Evolutionary conservation across 1,140 invertebrate genomes (phyloP).

Genomic region (Capitella teleta): DNA sequence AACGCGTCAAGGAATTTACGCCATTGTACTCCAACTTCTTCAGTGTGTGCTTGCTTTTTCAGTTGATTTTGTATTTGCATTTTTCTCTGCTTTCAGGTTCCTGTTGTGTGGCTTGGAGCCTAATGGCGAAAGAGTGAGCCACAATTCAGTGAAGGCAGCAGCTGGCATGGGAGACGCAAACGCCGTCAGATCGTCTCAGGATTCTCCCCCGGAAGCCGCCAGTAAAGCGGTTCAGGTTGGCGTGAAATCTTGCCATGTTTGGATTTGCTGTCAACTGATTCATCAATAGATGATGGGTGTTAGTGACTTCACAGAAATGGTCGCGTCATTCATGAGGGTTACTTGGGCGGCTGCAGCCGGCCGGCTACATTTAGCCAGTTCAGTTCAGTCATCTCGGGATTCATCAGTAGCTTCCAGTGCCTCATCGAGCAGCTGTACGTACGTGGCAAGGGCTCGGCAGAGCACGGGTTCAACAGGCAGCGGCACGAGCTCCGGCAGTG

Average conservation of each 20-base stretch:
- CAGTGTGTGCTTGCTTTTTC: slow-evolving; percentile 21
- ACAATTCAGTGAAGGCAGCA: neutral
- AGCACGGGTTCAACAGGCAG: slow-evolving; percentile 26
- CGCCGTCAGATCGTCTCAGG: slow-evolving; percentile 6
- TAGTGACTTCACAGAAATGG: slow-evolving; percentile 41
- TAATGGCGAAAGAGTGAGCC: slow-evolving; percentile 4
- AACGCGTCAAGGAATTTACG: slow-evolving; percentile 45
- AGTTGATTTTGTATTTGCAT: neutral
- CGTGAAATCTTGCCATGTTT: slow-evolving; percentile 33
- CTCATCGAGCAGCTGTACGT: slow-evolving; percentile 35
- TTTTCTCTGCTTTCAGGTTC: slow-evolving; percentile 14
- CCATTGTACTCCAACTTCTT: slow-evolving; percentile 44
- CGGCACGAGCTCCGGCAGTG: slow-evolving; percentile 40
- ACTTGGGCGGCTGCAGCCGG: slow-evolving; percentile 48
- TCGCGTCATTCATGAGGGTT: slow-evolving; percentile 44
- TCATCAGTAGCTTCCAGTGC: slow-evolving; percentile 19
- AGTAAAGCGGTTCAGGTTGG: slow-evolving; percentile 13
- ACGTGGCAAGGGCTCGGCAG: slow-evolving; percentile 36
- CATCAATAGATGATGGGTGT: slow-evolving; percentile 35
- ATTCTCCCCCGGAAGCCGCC: neutral
- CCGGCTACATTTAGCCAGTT: slow-evolving; percentile 41
- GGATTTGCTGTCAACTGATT: neutral
- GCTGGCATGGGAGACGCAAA: neutral
- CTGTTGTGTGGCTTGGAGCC: slow-evolving; percentile 20
- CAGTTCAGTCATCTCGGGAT: slow-evolving; percentile 34